Conservation (phyloP, 2,797 vertebrate species). For the Salmo trutta region DNA sequence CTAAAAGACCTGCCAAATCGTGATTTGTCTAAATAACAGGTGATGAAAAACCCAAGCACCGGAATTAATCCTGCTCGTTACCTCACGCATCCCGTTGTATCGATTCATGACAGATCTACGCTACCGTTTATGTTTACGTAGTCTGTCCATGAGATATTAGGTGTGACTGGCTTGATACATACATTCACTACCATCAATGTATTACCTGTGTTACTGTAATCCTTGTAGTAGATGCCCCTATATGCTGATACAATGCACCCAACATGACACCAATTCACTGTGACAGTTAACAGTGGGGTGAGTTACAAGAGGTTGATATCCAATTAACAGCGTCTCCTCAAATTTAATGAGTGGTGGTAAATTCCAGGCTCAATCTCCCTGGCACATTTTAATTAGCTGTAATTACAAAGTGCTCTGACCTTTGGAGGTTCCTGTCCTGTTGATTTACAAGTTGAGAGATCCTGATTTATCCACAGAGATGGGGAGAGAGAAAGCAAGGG, state of each 20-base stretch:
- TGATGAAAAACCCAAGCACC: too few species aligned
- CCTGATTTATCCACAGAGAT: background rate
- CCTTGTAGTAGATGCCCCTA: background rate
- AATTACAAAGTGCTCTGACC: constrained; percentile 53
- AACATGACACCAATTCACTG: background rate
- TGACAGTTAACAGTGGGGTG: background rate
- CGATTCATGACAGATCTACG: too few species aligned
- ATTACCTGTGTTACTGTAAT: background rate
- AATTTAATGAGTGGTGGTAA: constrained; percentile 69
- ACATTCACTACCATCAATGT: background rate
- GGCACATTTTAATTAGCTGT: constrained; percentile 57
- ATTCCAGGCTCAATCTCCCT: constrained; percentile 67
- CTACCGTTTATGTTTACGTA: too few species aligned
- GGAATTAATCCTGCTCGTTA: too few species aligned
- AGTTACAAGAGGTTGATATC: constrained; percentile 34
- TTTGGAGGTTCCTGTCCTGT: constrained; percentile 39
- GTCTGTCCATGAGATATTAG: too few species aligned
- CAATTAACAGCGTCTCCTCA: constrained; percentile 69
- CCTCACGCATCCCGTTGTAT: too few species aligned
- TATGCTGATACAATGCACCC: background rate
- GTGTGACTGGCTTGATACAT: background rate
- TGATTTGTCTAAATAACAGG: too few species aligned
- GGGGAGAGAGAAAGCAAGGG: background rate
- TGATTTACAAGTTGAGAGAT: constrained; percentile 46
- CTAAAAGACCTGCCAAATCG: too few species aligned